Percentiles rank a stretch among this genome's conserved stretches.
phyloP scores from a whole-genome alignment of 2,888 invertebrate genomes.

The Phortica magna region DNA sequence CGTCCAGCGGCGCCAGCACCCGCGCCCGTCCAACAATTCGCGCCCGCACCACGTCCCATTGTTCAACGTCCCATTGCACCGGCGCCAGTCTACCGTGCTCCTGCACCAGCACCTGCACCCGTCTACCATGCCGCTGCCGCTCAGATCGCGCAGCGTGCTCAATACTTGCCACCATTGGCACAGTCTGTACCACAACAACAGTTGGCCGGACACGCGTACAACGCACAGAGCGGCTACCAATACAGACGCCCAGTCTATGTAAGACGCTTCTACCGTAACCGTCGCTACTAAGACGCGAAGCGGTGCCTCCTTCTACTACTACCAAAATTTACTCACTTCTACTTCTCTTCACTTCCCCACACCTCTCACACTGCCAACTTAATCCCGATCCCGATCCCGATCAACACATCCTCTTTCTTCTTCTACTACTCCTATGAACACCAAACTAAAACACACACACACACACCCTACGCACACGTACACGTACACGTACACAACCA shows the following conservation, averaged over 20 bases:
- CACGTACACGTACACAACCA: background rate
- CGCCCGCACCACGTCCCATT: constrained; percentile 34
- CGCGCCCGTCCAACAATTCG: constrained; percentile 41
- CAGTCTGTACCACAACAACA: constrained; percentile 49
- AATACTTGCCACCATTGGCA: constrained; percentile 55
- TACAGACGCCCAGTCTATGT: constrained; percentile 74
- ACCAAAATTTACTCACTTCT: constrained; percentile 43
- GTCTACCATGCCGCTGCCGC: constrained; percentile 44
- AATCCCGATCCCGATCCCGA: constrained; percentile 45
- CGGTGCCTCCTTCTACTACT: constrained; percentile 9
- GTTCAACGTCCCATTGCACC: constrained; percentile 38
- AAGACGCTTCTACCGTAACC: constrained; percentile 70
- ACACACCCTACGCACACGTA: background rate
- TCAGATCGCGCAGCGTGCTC: constrained; percentile 58
- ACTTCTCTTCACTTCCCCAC: constrained; percentile 35
- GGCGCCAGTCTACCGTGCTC: constrained; percentile 37
- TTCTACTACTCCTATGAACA: background rate
- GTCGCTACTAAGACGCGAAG: constrained; percentile 61
- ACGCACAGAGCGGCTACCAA: constrained; percentile 67
- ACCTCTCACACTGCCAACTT: constrained; percentile 48
- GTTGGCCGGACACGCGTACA: constrained; percentile 64
- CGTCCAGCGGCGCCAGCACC: constrained; percentile 53
- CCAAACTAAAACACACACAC: background rate
- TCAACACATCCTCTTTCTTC: constrained; percentile 31
- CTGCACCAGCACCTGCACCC: background rate